Conservation (phyloP, 2,113 vertebrate species). For the Chamaea fasciata region DNA sequence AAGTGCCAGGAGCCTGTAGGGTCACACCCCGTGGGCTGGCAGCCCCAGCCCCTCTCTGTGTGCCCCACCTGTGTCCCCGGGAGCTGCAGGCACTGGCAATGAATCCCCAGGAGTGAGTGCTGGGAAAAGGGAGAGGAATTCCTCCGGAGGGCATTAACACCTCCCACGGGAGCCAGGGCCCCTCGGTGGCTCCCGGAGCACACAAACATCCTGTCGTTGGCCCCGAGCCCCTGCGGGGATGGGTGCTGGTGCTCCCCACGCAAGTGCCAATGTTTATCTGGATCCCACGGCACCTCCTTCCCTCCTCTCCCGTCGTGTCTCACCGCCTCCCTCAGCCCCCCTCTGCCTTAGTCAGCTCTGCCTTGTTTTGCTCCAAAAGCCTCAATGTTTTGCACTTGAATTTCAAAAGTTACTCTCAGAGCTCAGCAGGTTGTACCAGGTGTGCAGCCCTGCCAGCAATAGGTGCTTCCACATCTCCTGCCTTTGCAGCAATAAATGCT, state of each 20-base stretch:
- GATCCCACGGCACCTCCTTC: neutral
- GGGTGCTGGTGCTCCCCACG: neutral
- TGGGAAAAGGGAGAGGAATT: neutral
- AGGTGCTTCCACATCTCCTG: neutral
- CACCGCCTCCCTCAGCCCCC: neutral
- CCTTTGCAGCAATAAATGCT: no score
- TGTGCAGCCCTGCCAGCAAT: neutral
- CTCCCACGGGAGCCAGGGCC: neutral
- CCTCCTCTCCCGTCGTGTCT: neutral
- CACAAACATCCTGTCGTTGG: neutral
- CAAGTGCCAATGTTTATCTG: neutral
- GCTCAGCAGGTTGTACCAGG: neutral
- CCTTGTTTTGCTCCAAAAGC: slow-evolving; percentile 14
- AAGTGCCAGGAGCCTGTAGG: neutral
- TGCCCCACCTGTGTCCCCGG: fast-evolving
- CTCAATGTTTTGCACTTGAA: slow-evolving; percentile 17
- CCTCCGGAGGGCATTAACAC: fast-evolving
- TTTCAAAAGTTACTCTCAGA: neutral
- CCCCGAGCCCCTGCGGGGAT: neutral
- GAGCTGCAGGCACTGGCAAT: neutral
- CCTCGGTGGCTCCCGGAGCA: neutral
- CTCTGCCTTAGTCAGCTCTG: slow-evolving; percentile 44
- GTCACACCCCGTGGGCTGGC: neutral
- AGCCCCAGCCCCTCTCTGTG: neutral
- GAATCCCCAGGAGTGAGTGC: neutral